These are phyloP conservation scores for Nematostella vectensis DNA, from an alignment of 92 coral and sea anemone species.

Conservation along the genomic window DNA sequence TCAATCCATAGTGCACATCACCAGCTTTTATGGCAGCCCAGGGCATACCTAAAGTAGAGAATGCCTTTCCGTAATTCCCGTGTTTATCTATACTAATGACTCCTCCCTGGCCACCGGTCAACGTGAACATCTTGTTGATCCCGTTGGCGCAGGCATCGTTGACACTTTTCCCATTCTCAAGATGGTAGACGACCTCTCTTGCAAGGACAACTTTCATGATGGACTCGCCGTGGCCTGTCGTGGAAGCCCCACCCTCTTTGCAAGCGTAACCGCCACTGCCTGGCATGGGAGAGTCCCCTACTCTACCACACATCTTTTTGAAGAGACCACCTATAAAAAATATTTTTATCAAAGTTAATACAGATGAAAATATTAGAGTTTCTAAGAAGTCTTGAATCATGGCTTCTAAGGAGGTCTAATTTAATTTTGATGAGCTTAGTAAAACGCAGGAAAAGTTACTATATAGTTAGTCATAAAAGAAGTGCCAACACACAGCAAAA, in stretches of 20 bases:
- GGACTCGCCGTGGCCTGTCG: constrained; percentile 91
- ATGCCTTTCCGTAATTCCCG: constrained; percentile 64
- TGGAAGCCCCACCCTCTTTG: constrained; percentile 55
- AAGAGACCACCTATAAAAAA: constrained; percentile 55
- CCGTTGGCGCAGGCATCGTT: constrained; percentile 46
- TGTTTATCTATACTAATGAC: constrained; percentile 62
- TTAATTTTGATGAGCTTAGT: too few species aligned
- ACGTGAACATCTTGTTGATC: constrained; percentile 37
- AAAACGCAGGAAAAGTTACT: too few species aligned
- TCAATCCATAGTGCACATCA: constrained; percentile 49
- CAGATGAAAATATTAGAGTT: too few species aligned
- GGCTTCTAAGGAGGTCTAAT: too few species aligned
- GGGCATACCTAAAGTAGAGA: constrained; percentile 51
- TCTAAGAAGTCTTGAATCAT: too few species aligned
- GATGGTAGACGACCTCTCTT: constrained; percentile 53
- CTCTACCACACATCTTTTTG: constrained; percentile 67
- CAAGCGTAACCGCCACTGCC: constrained; percentile 91
- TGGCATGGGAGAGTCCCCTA: constrained; percentile 81
- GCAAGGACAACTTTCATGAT: constrained; percentile 75
- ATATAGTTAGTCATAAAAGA: too few species aligned
- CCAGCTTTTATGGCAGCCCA: constrained; percentile 84
- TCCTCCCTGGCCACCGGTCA: constrained; percentile 63
- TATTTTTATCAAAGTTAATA: background rate
- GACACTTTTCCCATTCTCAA: constrained; percentile 53
- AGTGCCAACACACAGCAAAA: too few species aligned